Conservation (phyloP, 1,140 invertebrate genomes). For the Sycophaga agraensis region DNA sequence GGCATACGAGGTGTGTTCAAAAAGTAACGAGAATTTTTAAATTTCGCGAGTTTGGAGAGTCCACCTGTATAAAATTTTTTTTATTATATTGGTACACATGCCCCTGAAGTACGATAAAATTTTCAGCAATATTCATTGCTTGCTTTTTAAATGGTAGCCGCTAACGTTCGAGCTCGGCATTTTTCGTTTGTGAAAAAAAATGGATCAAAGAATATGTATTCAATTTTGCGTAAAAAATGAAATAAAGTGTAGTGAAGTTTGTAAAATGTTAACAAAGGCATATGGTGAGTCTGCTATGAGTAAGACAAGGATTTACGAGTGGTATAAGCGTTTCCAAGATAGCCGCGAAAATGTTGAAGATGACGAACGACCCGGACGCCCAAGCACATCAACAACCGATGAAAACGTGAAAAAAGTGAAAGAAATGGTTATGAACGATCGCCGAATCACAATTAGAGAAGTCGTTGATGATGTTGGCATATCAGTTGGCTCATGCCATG, state of each 20-base stretch:
- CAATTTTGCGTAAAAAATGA: constrained; percentile 3
- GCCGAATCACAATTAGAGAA: constrained; percentile 33
- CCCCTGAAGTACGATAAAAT: constrained; percentile 1
- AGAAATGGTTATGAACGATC: constrained; percentile 35
- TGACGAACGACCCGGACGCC: constrained; percentile 30
- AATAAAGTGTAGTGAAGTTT: constrained; percentile 8
- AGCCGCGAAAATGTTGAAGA: constrained; percentile 24
- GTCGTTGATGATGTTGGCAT: constrained; percentile 30
- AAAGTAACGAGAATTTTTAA: constrained; percentile 12
- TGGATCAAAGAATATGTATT: too few species aligned
- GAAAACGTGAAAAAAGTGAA: constrained; percentile 35
- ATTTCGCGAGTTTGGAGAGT: constrained; percentile 7
- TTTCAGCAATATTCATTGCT: constrained; percentile 10
- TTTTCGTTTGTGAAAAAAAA: constrained; percentile 12
- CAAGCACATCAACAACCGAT: constrained; percentile 35
- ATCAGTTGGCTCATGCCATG: constrained; percentile 28
- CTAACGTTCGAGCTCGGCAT: not conserved
- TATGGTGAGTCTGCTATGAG: constrained; percentile 14
- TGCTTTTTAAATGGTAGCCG: not conserved
- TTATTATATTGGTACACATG: constrained; percentile 12
- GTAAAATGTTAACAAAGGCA: constrained; percentile 11
- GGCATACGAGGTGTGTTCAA: constrained; percentile 7
- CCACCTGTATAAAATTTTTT: constrained; percentile 10
- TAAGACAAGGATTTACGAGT: constrained; percentile 1
- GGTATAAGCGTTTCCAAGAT: constrained; percentile 23